Base-by-base conservation (phyloP, 1,140 invertebrate species). In the Lerema accius region DNA sequence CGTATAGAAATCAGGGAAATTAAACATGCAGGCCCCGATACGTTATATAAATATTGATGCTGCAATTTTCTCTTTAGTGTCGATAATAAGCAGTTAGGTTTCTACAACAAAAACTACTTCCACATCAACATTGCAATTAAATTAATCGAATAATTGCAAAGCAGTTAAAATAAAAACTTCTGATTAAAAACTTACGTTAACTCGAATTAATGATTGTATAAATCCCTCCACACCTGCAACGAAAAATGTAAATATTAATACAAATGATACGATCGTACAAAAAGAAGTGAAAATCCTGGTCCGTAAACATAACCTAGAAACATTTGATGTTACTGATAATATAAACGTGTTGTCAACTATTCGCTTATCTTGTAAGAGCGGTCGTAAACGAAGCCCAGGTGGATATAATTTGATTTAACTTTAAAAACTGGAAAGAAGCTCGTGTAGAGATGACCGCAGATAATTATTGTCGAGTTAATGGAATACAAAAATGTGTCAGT, bases 341-440 rank as follows among this genome's bases (percentile, higher is more conserved):
- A n/a, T 37, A 9, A 46, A 26, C 16, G 7, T 58, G 14, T 13
- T 46, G 23, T 56, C 49, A 32, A 35, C 32, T 15, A 19, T 49
- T 51, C 49, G 23, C 32, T 40, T 60, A 48, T 49, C 45, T 26
- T 2, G 35, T 40, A 26, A 9, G 15, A 49, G 32, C 3, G 26
- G 42, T 16, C 28, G 55, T 59, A 46, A 59, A 59, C 53, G 28
- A 58, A 32, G 42, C 16, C 16, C 10, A 11, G 40, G 19, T 43
- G n/a, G n/a, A n/a, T 56, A 15, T 48, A 59, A 48, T 59, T 60
- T 60, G 45, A 60, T 59, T 59, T 46, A 59, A 49, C 32, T 39
- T 14, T 28, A 16, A 46, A 48, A 58, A 60, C 56, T 59, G 56
- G 56, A 60, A 49, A 49, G 17, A 48, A 26, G 32, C 56, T 48